These are phyloP conservation scores for Lepidochitona cinerea DNA, from an alignment of 2,888 invertebrate species.

Conservation along the genomic window DNA sequence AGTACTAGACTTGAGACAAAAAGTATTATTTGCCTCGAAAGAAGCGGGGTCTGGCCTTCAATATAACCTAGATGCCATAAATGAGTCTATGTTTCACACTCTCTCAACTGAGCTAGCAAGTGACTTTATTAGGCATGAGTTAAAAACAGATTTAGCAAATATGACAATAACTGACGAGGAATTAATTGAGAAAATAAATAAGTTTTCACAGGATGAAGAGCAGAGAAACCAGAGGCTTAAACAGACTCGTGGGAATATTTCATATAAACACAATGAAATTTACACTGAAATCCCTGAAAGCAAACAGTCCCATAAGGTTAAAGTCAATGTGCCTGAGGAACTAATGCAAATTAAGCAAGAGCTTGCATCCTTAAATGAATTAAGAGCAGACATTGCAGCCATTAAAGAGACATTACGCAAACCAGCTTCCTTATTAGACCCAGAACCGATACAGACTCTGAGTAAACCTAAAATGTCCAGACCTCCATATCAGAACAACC, in stretches of 20 bases:
- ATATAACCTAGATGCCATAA: background rate
- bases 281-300: too few species aligned
- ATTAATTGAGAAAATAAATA: background rate
- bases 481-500: too few species aligned
- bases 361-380: too few species aligned
- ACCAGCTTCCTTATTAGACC: too few species aligned
- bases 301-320: background rate
- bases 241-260: background rate
- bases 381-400: too few species aligned
- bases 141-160: background rate
- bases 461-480: too few species aligned
- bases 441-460: too few species aligned
- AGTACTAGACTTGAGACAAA: background rate
- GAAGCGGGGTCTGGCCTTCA: background rate
- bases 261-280: too few species aligned
- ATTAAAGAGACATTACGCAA: too few species aligned
- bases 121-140: background rate
- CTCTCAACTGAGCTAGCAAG: background rate
- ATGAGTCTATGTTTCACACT: background rate
- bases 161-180: background rate
- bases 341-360: too few species aligned
- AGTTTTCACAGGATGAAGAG: background rate
- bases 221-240: background rate
- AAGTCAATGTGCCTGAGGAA: too few species aligned
- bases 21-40: background rate